Evolutionary conservation across 2,888 invertebrate genomes (phyloP), one percentile per base, ranked within the genome.

Genomic region (Acanthococcus lagerstroemiae): DNA sequence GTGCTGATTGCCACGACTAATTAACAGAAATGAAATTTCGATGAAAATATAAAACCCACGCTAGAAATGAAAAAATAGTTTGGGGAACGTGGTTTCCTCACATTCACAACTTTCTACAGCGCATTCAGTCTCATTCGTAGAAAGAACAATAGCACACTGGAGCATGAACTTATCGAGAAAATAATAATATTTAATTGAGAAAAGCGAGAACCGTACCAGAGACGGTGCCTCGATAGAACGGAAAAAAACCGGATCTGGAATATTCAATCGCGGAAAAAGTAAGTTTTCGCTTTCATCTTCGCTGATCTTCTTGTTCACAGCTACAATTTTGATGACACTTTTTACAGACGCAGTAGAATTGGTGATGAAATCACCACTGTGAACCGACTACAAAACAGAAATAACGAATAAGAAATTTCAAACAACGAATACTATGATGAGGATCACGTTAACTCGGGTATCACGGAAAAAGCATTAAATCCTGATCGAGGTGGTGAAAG

Each of bases 191-290:
- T n/a, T n/a, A n/a, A n/a, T n/a, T n/a, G n/a, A n/a, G n/a, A n/a
- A n/a, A n/a, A n/a, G 22, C 12, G 26, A 55, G 3, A 21, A 24
- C 4, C 45, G 56, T 68, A 75, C 75, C 68, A 76, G 74, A 71
- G 90, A 90, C 0, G 92, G 88, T 0, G 96, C 89, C 78, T 99
- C 97, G 69, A 99, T 87, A 1, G 93, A 89, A 76, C 97, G 96
- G 74, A 95, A 90, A 78, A 95, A 97, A 0, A 99, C 99, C 0
- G 99, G 95, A 73, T 93, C 90, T 0, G 95, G 95, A 67, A 94
- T 78, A 52, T 81, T 81, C 0, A 89, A 82, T 2, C 87, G 86
- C 71, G 78, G 70, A 6, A 77, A 76, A 65, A 80, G 77, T 45
- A 78, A 69, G 45, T 71, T 74, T 3, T 78, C 75, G 0, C 76